Conservation (phyloP, 2,113 vertebrate species). For the Rhizomys pruinosus region DNA sequence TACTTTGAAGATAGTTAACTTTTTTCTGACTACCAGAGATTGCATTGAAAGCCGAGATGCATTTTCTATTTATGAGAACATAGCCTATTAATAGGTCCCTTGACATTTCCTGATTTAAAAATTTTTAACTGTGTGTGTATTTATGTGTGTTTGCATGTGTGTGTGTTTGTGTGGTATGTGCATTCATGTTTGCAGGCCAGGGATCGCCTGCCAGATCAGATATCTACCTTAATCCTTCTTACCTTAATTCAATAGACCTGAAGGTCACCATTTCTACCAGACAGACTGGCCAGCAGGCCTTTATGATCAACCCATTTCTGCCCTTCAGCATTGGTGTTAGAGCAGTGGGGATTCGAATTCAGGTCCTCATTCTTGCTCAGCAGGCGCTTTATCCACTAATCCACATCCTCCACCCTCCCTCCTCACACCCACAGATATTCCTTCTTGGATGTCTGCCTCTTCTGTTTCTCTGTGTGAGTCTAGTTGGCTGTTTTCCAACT, state of each 20-base stretch:
- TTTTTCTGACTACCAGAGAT: conserved; percentile 47
- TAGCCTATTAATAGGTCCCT: conserved; percentile 58
- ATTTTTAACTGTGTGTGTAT: neutral
- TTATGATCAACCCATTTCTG: neutral
- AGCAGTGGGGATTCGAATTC: no score
- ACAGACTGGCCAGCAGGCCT: neutral
- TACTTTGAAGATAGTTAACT: conserved; percentile 10
- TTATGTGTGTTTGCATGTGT: neutral
- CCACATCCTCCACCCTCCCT: no score
- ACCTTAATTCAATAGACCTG: neutral
- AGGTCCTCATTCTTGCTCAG: neutral
- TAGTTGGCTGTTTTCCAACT: conserved; percentile 61
- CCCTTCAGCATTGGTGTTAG: neutral
- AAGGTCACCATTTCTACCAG: neutral
- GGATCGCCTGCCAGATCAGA: no score
- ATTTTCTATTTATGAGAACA: conserved; percentile 48
- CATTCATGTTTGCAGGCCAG: neutral
- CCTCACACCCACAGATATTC: neutral
- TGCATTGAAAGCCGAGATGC: conserved; percentile 53
- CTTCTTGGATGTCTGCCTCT: conserved; percentile 72
- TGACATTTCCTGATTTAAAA: no score
- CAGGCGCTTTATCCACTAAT: neutral
- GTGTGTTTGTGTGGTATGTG: neutral
- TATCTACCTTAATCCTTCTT: neutral
- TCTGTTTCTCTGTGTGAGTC: conserved; percentile 43